Conservation (phyloP, 2,113 vertebrate genomes). For the Forbesichthys papilliferus region DNA sequence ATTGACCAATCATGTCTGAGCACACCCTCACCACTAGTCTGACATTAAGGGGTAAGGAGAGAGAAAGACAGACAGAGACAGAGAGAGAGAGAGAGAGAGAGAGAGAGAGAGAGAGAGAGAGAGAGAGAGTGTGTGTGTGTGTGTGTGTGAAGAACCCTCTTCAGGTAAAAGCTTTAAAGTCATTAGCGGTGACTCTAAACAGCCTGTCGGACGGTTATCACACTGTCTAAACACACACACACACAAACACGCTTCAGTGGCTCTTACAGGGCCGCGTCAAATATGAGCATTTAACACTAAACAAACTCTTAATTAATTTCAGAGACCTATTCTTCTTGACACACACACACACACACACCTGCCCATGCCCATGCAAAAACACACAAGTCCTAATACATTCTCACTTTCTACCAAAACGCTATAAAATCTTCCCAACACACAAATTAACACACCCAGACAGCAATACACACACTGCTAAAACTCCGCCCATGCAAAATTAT, state of each 20-base stretch:
- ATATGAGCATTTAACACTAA: constrained; percentile 12
- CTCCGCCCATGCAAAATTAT: background rate
- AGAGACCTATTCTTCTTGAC: background rate
- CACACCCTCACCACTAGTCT: constrained; percentile 44
- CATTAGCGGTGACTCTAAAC: constrained; percentile 10
- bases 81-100: no score
- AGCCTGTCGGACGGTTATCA: constrained; percentile 1
- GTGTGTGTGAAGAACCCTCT: constrained; percentile 3
- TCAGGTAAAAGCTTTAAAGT: constrained; percentile 5
- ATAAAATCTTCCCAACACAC: no score
- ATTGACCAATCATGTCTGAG: constrained; percentile 48
- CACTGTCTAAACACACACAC: constrained; percentile 6
- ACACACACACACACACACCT: no score
- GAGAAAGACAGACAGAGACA: background rate
- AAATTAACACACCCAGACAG: no score
- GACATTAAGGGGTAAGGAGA: constrained; percentile 41
- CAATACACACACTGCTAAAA: no score
- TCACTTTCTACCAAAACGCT: no score
- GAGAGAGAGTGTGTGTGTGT: background rate
- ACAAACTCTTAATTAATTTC: constrained; percentile 26
- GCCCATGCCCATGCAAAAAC: no score
- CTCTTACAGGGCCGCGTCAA: no score
- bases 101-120: no score
- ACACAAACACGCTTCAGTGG: constrained; percentile 2
- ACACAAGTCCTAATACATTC: no score